These are phyloP conservation scores for Barbus barbus DNA, from an alignment of 2,113 vertebrate genomes.

Conservation along the genomic window DNA sequence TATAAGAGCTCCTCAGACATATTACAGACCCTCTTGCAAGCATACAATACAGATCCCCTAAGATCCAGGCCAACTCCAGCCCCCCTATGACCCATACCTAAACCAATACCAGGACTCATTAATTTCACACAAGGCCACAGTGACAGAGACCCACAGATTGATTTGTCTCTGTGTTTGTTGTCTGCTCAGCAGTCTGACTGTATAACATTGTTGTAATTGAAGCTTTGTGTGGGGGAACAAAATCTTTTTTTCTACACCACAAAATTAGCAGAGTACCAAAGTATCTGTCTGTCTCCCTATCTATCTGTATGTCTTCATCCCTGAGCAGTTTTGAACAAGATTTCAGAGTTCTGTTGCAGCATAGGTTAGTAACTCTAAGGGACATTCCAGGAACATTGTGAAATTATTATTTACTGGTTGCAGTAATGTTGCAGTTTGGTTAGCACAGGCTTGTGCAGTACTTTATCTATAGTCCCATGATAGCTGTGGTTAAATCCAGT, in stretches of 20 bases:
- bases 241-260: background rate
- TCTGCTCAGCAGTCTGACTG: background rate
- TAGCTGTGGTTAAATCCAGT: constrained; percentile 7
- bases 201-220: background rate
- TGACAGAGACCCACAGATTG: background rate
- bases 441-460: background rate
- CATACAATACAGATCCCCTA: background rate
- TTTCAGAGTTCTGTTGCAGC: background rate
- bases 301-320: background rate
- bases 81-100: background rate
- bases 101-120: background rate
- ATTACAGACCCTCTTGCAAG: background rate
- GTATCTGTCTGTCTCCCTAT: background rate
- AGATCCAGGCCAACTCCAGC: background rate
- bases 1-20: background rate
- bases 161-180: background rate
- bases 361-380: background rate
- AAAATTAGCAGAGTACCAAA: background rate
- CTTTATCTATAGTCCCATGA: background rate
- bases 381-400: background rate
- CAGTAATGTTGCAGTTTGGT: background rate
- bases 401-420: constrained; percentile 7
- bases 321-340: background rate
- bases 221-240: background rate
- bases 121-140: background rate